These are phyloP conservation scores for Megalonaias nervosa DNA, from an alignment of 1,140 invertebrate species.

Conservation along the genomic window DNA sequence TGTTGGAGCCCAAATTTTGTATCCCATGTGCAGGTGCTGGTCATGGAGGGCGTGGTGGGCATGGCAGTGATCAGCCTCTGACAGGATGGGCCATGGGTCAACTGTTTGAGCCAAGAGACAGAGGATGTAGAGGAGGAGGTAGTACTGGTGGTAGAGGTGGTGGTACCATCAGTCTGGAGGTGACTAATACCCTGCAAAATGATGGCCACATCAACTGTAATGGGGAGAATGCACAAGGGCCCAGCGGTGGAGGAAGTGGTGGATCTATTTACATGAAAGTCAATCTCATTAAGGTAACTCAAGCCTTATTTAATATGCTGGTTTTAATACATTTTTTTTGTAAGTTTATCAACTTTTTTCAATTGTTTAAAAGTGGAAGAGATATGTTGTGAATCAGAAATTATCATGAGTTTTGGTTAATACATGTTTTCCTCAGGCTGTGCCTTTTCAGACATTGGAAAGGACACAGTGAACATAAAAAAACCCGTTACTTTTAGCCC, in stretches of 20 bases:
- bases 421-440: too few relatives aligned
- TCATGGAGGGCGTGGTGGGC: slow-evolving; percentile 57
- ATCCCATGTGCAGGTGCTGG: slow-evolving; percentile 46
- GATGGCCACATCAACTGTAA: slow-evolving; percentile 54
- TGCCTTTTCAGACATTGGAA: too few relatives aligned
- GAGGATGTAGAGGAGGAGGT: slow-evolving; percentile 47
- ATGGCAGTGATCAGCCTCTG: slow-evolving; percentile 24
- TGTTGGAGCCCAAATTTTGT: too few relatives aligned
- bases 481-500: too few relatives aligned
- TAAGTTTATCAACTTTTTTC: too few relatives aligned
- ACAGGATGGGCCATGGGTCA: slow-evolving; percentile 48
- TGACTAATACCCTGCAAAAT: slow-evolving; percentile 46
- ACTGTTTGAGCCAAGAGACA: slow-evolving; percentile 47
- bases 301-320: not conserved
- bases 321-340: too few relatives aligned
- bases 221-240: slow-evolving; percentile 37
- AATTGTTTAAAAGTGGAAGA: too few relatives aligned
- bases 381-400: too few relatives aligned
- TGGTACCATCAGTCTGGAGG: slow-evolving; percentile 45
- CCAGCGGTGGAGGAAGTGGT: slow-evolving; percentile 57
- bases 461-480: too few relatives aligned
- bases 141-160: slow-evolving; percentile 44
- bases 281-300: slow-evolving; percentile 48
- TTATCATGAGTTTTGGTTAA: too few relatives aligned
- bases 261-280: slow-evolving; percentile 52